Percentiles rank a stretch among this genome's conserved stretches.
These are phyloP conservation scores for Corythornis cristatus DNA, from an alignment of 2,113 vertebrate genomes.

Conservation along the genomic window DNA sequence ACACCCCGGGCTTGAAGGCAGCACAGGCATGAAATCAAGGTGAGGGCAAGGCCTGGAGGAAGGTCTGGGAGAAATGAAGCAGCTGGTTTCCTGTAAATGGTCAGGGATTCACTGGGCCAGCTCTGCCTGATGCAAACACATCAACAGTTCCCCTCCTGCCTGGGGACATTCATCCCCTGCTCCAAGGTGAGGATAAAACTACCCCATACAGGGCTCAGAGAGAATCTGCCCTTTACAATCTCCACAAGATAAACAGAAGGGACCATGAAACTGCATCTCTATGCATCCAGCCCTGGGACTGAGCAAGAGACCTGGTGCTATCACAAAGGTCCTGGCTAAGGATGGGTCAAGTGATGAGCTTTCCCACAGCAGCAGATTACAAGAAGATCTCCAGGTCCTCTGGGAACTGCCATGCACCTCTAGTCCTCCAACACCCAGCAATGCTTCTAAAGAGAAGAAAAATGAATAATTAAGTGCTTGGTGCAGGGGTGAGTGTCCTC, in stretches of 20 bases:
- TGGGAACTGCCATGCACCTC: not conserved
- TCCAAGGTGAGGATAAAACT: too few relatives aligned
- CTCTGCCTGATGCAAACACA: not conserved
- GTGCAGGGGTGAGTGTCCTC: not conserved
- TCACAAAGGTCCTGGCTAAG: not conserved
- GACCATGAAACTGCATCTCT: rapidly evolving
- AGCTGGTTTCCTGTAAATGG: rapidly evolving
- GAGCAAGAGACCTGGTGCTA: not conserved
- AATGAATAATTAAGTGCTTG: not conserved
- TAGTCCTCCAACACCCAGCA: not conserved
- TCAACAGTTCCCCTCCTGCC: too few relatives aligned
- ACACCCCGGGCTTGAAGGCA: not conserved
- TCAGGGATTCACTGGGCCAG: not conserved
- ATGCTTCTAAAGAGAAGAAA: not conserved
- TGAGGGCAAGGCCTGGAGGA: rapidly evolving
- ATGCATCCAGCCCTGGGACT: not conserved
- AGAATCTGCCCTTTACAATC: not conserved
- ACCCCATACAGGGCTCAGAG: not conserved
- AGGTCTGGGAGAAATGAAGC: not conserved
- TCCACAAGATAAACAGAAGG: not conserved
- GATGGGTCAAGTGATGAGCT: rapidly evolving
- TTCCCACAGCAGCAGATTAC: not conserved
- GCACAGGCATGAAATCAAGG: rapidly evolving
- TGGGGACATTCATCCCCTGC: too few relatives aligned
- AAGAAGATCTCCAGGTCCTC: not conserved